Evolutionary conservation across 2,797 vertebrate species (phyloP).

Genomic region (Botia almorhae): DNA sequence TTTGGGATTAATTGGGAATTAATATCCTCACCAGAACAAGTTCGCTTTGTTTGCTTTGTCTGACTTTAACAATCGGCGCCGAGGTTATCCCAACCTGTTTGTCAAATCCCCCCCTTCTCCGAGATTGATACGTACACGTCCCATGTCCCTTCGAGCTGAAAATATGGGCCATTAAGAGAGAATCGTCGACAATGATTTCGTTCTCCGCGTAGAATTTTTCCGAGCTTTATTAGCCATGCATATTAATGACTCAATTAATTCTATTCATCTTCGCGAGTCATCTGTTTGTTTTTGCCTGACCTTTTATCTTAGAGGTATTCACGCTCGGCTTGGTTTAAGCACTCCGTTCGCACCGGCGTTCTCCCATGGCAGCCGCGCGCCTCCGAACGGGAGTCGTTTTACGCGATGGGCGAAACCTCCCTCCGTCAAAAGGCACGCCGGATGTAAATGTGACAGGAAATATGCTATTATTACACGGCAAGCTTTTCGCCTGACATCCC

Average conservation of each 20-base stretch:
- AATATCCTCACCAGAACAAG: conserved; percentile 86
- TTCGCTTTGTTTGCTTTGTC: conserved; percentile 85
- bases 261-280: conserved; percentile 86
- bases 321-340: conserved; percentile 83
- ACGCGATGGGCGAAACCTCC: conserved; percentile 78
- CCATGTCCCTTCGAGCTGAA: conserved; percentile 82
- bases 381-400: conserved; percentile 77
- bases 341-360: conserved; percentile 80
- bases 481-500: conserved; percentile 80
- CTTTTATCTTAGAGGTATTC: conserved; percentile 88
- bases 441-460: conserved; percentile 80
- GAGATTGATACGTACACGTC: conserved; percentile 82
- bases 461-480: conserved; percentile 75
- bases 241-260: conserved; percentile 94
- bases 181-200: conserved; percentile 80
- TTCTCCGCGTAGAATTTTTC: conserved; percentile 69
- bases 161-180: conserved; percentile 84
- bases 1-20: conserved; percentile 88
- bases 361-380: conserved; percentile 76
- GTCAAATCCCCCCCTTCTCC: conserved; percentile 63
- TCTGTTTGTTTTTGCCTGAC: conserved; percentile 91
- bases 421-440: conserved; percentile 74
- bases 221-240: conserved; percentile 87
- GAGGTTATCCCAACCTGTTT: conserved; percentile 81
- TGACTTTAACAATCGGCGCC: conserved; percentile 79